phyloP scores from a whole-genome alignment of 1,140 invertebrate genomes.

The Acyrthosiphon pisum region DNA sequence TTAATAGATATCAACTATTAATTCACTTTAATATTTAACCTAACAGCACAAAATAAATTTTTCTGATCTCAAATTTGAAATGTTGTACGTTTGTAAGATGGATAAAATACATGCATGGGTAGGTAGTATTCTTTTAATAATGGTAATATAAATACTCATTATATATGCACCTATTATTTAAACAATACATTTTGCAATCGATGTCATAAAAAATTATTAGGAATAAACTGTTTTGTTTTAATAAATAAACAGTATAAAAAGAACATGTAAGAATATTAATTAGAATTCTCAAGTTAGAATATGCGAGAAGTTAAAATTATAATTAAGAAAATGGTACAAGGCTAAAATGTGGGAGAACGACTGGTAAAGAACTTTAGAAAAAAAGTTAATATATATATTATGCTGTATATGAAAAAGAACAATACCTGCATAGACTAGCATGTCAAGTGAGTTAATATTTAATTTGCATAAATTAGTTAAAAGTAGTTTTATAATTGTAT shows the following conservation, averaged over 20 bases:
- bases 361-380: background rate
- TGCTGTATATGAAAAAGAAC: background rate
- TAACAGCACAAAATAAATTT: background rate
- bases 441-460: background rate
- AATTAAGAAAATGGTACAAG: background rate
- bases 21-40: background rate
- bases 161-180: background rate
- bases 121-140: no score
- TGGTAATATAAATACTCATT: no score
- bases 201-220: background rate
- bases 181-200: background rate
- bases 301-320: background rate
- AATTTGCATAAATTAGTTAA: background rate
- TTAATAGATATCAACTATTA: background rate
- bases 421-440: background rate
- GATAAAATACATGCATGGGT: no score
- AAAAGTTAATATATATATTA: background rate
- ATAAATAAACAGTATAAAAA: background rate
- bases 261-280: background rate
- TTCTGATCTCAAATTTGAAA: no score
- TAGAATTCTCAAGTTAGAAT: background rate
- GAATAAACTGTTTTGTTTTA: background rate
- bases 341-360: background rate
- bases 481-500: background rate
- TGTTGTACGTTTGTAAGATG: no score